Evolutionary conservation across 2,113 vertebrate species (phyloP).

Genomic region (Mungos mungo): DNA sequence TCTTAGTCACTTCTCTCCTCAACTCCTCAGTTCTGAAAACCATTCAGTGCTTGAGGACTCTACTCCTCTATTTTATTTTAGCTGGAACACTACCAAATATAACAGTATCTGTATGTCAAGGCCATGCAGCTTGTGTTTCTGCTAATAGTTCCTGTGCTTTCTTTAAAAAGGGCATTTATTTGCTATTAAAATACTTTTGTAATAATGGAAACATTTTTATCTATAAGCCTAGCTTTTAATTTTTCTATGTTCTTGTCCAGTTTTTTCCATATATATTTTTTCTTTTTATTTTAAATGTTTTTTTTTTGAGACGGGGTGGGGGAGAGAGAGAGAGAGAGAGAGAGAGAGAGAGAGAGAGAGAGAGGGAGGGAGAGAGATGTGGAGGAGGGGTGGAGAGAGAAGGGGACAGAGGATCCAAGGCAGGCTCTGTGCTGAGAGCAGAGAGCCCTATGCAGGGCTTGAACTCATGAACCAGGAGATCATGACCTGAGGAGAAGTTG

Average conservation of each 20-base stretch:
- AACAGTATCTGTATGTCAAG: slow-evolving; percentile 5
- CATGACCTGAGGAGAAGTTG: too few relatives aligned
- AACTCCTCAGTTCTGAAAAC: slow-evolving; percentile 35
- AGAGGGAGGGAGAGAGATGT: too few relatives aligned
- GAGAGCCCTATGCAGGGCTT: too few relatives aligned
- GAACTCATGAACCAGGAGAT: too few relatives aligned
- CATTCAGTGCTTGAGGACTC: not conserved
- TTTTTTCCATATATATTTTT: not conserved
- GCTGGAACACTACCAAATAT: not conserved
- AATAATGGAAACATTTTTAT: not conserved
- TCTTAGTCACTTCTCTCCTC: not conserved
- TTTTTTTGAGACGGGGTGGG: not conserved
- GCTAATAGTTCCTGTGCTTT: not conserved
- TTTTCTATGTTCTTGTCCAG: not conserved
- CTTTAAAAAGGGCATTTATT: not conserved
- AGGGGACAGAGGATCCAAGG: too few relatives aligned
- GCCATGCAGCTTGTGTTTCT: not conserved
- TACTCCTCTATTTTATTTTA: not conserved
- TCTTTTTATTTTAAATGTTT: not conserved
- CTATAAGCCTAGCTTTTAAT: not conserved
- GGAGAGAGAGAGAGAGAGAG: too few relatives aligned
- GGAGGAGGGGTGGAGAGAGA: too few relatives aligned
- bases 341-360: too few relatives aligned
- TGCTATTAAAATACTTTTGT: slow-evolving; percentile 2
- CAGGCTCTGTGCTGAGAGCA: too few relatives aligned